These are phyloP conservation scores for Fragum whitleyi DNA, from an alignment of 2,888 invertebrate species.

Conservation along the genomic window DNA sequence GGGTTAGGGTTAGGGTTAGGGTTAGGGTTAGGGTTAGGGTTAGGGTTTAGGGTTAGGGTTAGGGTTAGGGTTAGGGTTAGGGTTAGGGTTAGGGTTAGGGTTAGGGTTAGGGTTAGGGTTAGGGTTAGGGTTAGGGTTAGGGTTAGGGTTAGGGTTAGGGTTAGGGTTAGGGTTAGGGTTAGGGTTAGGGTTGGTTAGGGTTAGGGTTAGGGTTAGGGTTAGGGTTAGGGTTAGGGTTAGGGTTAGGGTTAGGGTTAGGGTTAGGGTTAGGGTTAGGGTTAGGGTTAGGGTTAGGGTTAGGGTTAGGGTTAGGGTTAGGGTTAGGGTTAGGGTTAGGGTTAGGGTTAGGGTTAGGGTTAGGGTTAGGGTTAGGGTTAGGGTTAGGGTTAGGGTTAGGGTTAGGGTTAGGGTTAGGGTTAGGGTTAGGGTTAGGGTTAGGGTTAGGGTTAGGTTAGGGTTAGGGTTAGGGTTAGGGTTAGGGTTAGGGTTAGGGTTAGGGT, in stretches of 20 bases:
- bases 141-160: constrained; percentile 69
- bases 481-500: constrained; percentile 67
- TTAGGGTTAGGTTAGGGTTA: too few species aligned
- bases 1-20: constrained; percentile 64
- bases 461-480: constrained; percentile 64
- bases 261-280: constrained; percentile 61
- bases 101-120: constrained; percentile 68
- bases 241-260: constrained; percentile 50
- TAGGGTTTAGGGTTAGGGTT: constrained; percentile 28
- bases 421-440: constrained; percentile 72
- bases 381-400: constrained; percentile 63
- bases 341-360: constrained; percentile 64
- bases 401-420: constrained; percentile 53
- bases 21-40: constrained; percentile 58
- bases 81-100: constrained; percentile 54
- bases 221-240: constrained; percentile 62
- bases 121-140: constrained; percentile 71
- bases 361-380: constrained; percentile 46
- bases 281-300: constrained; percentile 63
- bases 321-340: constrained; percentile 67
- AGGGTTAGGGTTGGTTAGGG: too few species aligned
- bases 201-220: constrained; percentile 61
- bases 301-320: constrained; percentile 70
- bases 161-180: constrained; percentile 65
- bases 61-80: constrained; percentile 60